Evolutionary conservation across 1,140 invertebrate genomes (phyloP).

Genomic region (Zaprionus ornatus): DNA sequence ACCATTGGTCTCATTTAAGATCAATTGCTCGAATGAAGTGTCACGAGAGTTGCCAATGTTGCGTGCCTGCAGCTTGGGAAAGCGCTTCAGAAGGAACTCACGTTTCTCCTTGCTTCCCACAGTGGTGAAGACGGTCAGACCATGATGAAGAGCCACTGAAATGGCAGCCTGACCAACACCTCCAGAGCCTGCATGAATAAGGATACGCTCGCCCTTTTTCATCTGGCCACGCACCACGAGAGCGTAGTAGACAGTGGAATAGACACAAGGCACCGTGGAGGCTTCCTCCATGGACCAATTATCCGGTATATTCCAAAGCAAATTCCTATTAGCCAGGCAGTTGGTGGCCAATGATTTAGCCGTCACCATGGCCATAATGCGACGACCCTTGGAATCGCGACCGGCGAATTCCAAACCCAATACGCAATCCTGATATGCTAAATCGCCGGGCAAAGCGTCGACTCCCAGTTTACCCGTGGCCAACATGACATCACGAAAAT

Average conservation of each 20-base stretch:
- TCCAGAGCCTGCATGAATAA: conserved; percentile 97
- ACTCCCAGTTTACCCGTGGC: conserved; percentile 97
- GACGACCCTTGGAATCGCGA: conserved; percentile 88
- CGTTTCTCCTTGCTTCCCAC: conserved; percentile 94
- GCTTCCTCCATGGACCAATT: conserved; percentile 96
- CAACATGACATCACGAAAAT: conserved; percentile 99
- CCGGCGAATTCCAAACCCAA: conserved; percentile 98
- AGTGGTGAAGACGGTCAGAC: conserved; percentile 94
- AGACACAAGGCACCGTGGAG: conserved; percentile 96
- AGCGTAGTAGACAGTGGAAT: conserved; percentile 96
- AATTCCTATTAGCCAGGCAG: conserved; percentile 92
- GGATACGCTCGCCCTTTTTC: conserved; percentile 92
- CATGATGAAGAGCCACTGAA: conserved; percentile 93
- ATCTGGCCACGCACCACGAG: conserved; percentile 94
- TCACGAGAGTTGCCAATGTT: conserved; percentile 97
- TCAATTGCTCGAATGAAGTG: conserved; percentile 94
- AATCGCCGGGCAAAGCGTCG: conserved; percentile 95
- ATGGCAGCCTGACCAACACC: conserved; percentile 98
- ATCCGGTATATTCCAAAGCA: conserved; percentile 95
- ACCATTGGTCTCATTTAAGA: conserved; percentile 91
- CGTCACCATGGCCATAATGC: conserved; percentile 97
- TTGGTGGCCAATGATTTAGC: conserved; percentile 95
- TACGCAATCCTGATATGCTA: conserved; percentile 94
- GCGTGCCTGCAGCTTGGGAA: conserved; percentile 91
- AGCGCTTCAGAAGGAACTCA: conserved; percentile 93